Evolutionary conservation across 2,113 vertebrate genomes (phyloP), one percentile per base, ranked within the genome.

Genomic region (Thymallus thymallus): DNA sequence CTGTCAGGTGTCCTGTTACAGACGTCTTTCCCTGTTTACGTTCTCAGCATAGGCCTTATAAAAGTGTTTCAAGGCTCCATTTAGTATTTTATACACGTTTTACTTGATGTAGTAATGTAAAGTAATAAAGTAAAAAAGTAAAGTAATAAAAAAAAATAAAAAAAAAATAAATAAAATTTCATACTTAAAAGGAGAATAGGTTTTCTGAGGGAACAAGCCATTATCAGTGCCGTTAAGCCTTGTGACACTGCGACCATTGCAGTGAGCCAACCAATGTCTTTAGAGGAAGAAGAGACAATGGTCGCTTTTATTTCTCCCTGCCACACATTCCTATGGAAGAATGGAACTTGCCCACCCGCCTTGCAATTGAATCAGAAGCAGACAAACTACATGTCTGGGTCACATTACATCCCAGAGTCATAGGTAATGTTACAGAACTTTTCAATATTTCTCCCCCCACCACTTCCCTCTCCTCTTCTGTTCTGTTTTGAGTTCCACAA

Each of bases 231-330:
- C 29, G 73, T 78, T 83, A 84, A 77, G 76, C 76, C 70, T 12
- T 64, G 65, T 68, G 81, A 78, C 75, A 70, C 73, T 71, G 24
- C 14, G 45, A 56, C 35, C 35, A 41, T 74, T 72, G 80, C 26
- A 35, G 76, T 78, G 77, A 73, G 72, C 48, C 77, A 77, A 64
- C 73, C 26, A 68, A 82, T 69, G 70, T 71, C 77, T 71, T 76
- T 72, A 60, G 83, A 85, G 87, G 84, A 91, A 88, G 85, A 86
- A 26, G 45, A 89, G 86, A 93, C 92, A 94, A 93, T 90, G 77
- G 87, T 80, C 77, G 86, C 88, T 86, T 91, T 92, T 88, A 87
- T 89, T 90, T 87, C 82, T 80, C 72, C 78, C n/a, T n/a, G 76
- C 75, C 74, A 0, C 70, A 85, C 86, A 86, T 85, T 92, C 85